A percentile compares a stretch with the other conserved stretches of the same genome.
phyloP scores from a whole-genome alignment of 2,113 vertebrate genomes.

The Naja naja region DNA sequence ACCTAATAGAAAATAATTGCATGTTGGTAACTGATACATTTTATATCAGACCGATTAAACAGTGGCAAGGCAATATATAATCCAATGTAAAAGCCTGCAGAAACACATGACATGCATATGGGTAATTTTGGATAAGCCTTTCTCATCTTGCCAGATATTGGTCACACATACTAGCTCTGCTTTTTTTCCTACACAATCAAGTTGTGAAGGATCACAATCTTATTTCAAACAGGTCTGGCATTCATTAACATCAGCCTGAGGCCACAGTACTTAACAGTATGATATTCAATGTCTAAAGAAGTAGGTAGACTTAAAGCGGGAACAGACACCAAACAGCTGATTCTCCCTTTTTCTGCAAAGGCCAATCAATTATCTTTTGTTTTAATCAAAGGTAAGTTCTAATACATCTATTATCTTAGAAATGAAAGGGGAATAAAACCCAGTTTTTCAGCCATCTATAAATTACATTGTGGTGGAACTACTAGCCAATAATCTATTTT shows the following conservation, averaged over 20 bases:
- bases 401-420: not conserved
- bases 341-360: not conserved
- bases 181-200: not conserved
- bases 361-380: not conserved
- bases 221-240: not conserved
- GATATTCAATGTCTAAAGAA: not conserved
- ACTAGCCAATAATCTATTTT: not conserved
- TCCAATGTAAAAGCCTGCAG: not conserved
- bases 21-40: slow-evolving; percentile 8
- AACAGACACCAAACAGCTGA: not conserved
- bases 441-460: not conserved
- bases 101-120: not conserved
- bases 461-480: not conserved
- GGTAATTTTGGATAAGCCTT: not conserved
- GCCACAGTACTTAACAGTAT: not conserved
- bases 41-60: not conserved
- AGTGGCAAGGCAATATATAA: not conserved
- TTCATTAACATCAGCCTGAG: not conserved
- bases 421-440: not conserved
- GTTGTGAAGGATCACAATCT: not conserved
- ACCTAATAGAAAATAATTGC: slow-evolving; percentile 70
- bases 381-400: not conserved
- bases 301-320: not conserved
- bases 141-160: not conserved
- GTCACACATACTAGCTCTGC: not conserved